Evolutionary conservation across 2,113 vertebrate species (phyloP), one percentile per base, ranked within the genome.

Genomic region (Malaclemys terrapin): DNA sequence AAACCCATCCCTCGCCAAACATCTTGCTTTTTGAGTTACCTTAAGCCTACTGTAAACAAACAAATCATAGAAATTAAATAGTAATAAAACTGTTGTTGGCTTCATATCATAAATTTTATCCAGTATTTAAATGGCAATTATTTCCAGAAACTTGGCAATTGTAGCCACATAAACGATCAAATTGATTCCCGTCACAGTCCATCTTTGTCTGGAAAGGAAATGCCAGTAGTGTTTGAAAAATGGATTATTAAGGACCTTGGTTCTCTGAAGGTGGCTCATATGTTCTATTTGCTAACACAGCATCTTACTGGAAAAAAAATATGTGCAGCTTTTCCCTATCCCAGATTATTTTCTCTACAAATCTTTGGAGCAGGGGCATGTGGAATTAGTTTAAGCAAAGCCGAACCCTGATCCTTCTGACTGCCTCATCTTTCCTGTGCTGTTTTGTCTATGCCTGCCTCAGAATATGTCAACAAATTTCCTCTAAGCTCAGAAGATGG

Each of bases 351-450:
- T 98, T 98, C 96, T 95, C 91, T 97, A 93, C 91, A 96, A 98
- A 98, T 98, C 98, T 99, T 99, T 98, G 98, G 98, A 98, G 98
- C 98, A 99, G 98, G 94, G 97, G 97, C 98, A 98, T 99, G 98
- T 99, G 98, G 99, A 98, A 99, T 98, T 98, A 97, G 98, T 99
- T 99, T 98, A 98, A 98, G 93, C 91, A 93, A 96, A 97, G 95
- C 87, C 11, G 9, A 97, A 78, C 88, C 85, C 47, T 94, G 82
- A 92, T 96, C 95, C 94, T 98, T 96, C 89, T 98, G 93, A 90
- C 91, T 1, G 2, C 97, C 93, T 97, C 97, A 93, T 98, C 98
- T 97, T 97, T 98, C 97, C 95, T 97, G 78, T 90, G 96, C 98
- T 98, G 96, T 98, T 98, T 98, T 97, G 98, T 98, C 98, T 98